Evolutionary conservation across 2,113 vertebrate species (phyloP), one percentile per base, ranked within the genome.

Genomic region (Vanacampus margaritifer): DNA sequence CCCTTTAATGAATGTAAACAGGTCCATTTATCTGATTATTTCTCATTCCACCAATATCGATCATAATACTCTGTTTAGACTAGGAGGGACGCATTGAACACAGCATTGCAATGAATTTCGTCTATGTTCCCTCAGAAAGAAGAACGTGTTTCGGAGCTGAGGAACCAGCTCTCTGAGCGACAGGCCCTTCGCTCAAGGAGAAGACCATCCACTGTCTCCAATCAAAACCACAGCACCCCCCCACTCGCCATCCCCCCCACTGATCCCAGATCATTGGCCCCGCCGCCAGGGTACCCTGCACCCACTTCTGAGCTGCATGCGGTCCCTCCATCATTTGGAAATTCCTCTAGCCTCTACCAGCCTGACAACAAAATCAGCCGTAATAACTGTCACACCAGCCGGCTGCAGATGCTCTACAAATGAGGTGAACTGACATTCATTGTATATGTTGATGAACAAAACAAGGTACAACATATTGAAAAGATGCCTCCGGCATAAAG

Each of bases 371-470:
- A 95, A 80, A 92, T 96, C 76, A 91, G 88, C 36, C 92, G 93
- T 67, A 94, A 93, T 89, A 95, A 94, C 89, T 97, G 95, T 85
- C 94, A 96, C 64, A 92, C 94, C 71, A 95, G 95, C 89, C 92
- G 94, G 23, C 93, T 97, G 73, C 95, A 95, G 17, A 91, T 97
- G 76, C 94, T 97, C 66, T 96, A 97, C 71, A 96, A 97, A 78
- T 90, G 84, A 79, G 53, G 16, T 23, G n/a, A 61, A 23, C 43
- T 59, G 36, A 53, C 36, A 5, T 41, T 60, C 23, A 67, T 3
- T 17, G 19, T 26, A n/a, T 3, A 43, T 32, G 32, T 6, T 19
- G 13, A 14, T 54, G 53, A 19, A 46, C 13, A 53, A 24, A 60
- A 66, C 17, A 2, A 51, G 50, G 16, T 53, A 43, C 8, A 1